A percentile compares a stretch with the other conserved stretches of the same genome.
phyloP scores from a whole-genome alignment of 2,113 vertebrate genomes.

The Motacilla tschutschensis region DNA sequence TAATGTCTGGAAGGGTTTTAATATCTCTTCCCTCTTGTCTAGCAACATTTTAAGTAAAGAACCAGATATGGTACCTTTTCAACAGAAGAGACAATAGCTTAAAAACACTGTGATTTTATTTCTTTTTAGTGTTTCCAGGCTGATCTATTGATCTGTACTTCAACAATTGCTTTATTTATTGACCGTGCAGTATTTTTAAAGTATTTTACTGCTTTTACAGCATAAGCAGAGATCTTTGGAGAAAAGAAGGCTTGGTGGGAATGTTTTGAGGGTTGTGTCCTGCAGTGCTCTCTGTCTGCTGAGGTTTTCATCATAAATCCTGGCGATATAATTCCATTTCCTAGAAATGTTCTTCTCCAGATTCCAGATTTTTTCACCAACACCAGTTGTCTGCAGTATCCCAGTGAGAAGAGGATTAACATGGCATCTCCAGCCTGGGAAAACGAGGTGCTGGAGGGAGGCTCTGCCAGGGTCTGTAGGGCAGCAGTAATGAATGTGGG shows the following conservation, averaged over 20 bases:
- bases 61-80: not conserved
- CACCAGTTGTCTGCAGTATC: not conserved
- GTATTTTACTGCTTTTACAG: constrained; percentile 9
- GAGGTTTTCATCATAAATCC: not conserved
- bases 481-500: not conserved
- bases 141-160: not conserved
- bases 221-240: not conserved
- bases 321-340: not conserved
- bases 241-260: not conserved
- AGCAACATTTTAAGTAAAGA: not conserved
- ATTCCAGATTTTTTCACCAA: not conserved
- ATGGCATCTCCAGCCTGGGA: not conserved
- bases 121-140: constrained; percentile 1
- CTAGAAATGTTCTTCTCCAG: not conserved
- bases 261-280: not conserved
- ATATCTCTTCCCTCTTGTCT: not conserved
- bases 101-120: not conserved
- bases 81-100: not conserved
- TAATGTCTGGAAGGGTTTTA: constrained; percentile 19
- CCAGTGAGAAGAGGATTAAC: not conserved
- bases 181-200: not conserved
- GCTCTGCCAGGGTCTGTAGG: not conserved
- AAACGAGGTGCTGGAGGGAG: not conserved
- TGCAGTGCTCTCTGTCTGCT: not conserved
- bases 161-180: not conserved